These are phyloP conservation scores for Abrostola triplasia DNA, from an alignment of 2,888 invertebrate genomes.

Conservation along the genomic window DNA sequence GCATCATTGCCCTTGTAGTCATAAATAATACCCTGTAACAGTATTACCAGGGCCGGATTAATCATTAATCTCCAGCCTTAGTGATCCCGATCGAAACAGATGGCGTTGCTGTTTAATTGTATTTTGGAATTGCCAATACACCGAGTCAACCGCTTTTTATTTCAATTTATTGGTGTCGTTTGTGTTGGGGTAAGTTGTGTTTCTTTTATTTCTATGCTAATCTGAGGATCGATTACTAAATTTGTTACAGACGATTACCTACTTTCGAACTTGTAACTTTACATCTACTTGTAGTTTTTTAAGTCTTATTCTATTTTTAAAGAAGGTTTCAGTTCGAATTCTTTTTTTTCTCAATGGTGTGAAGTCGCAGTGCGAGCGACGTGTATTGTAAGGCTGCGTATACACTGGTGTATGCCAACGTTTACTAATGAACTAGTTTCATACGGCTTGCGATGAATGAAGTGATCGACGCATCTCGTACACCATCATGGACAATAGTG, in stretches of 20 bases:
- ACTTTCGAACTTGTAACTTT: neutral
- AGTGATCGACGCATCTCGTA: constrained; percentile 23
- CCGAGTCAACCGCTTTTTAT: constrained; percentile 47
- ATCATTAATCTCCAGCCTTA: constrained; percentile 56
- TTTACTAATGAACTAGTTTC: constrained; percentile 23
- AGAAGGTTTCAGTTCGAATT: no score
- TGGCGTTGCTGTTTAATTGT: constrained; percentile 54
- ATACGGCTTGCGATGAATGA: constrained; percentile 17
- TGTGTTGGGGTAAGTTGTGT: constrained; percentile 29
- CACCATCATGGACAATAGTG: constrained; percentile 23
- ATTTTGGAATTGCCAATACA: constrained; percentile 51
- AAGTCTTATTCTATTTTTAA: no score
- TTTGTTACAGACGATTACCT: neutral
- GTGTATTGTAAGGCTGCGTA: no score
- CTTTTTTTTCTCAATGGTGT: no score
- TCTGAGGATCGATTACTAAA: constrained; percentile 17
- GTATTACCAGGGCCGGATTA: constrained; percentile 53
- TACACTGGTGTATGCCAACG: constrained; percentile 4
- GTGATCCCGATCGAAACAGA: constrained; percentile 49
- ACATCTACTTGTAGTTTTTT: neutral
- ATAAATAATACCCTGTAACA: constrained; percentile 64
- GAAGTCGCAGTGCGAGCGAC: no score
- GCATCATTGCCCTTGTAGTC: constrained; percentile 62
- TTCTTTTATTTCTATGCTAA: constrained; percentile 41
- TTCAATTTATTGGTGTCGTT: constrained; percentile 46